Base-by-base conservation (phyloP, 2,888 invertebrate genomes). In the Watsonalla binaria region DNA sequence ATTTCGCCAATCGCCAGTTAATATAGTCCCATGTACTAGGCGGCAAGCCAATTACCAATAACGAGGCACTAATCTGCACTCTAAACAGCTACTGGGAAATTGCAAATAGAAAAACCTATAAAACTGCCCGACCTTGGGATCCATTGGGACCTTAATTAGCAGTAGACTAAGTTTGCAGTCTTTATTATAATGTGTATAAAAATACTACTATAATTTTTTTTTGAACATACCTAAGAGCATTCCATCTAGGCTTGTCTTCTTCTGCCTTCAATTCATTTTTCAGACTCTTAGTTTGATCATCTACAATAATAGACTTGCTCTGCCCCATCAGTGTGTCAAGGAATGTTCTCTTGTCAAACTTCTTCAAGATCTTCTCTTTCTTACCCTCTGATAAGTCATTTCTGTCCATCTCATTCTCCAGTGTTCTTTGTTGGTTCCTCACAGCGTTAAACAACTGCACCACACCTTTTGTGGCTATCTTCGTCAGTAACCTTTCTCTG, bases 391-490 rank as follows among this genome's bases (percentile, higher is more conserved):
- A 90, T 24, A 94, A 92, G n/a, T 95, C 95, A 58, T 93, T 94
- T 66, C 94, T 92, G 52, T 93, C 88, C 51, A 97, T 78, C 81
- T 96, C 94, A 54, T 92, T 92, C 47, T 94, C 93, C 51, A 97
- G 85, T 53, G 94, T 93, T 77, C 94, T 95, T 80, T 98, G 97
- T 80, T 98, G 97, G 66, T 94, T 92, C 69, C 93, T 93, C 0
- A 98, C 97, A 39, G 97, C 96, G 92, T 98, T 98, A 72, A 98
- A 98, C 59, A 98, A 87, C 76, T 98, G 97, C 0, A 98, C 97
- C 0, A 98, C 97, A 72, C 98, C 98, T 79, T 95, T 96, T 45
- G 97, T 98, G 8, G 97, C 97, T 68, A 97, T 95, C 92, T 95
- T 96, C 42, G 94, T 90, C 50, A 98, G 81, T 54, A 92, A 86